Evolutionary conservation across 30 jellyfish, hydroid and myxozoan genomes (phyloP).

Genomic region (Aurelia coerulea): DNA sequence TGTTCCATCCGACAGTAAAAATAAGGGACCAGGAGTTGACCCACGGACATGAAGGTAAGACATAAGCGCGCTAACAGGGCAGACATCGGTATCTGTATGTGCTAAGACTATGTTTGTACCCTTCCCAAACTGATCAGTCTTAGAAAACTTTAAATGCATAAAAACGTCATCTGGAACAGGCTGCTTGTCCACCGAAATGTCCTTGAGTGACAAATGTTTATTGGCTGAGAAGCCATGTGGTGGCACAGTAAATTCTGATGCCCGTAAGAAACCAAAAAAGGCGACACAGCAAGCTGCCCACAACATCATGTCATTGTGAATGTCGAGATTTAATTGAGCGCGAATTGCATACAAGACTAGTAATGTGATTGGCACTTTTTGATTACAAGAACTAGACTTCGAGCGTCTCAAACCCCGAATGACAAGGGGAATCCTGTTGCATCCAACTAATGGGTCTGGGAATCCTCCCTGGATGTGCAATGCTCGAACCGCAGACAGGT

Average conservation of each 20-base stretch:
- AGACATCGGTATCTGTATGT: too few species aligned
- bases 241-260: slow-evolving; percentile 14
- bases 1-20: too few species aligned
- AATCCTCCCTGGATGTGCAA: slow-evolving; percentile 25
- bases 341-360: slow-evolving; percentile 1
- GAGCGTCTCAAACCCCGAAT: slow-evolving; percentile 18
- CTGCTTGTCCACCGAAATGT: slow-evolving; percentile 17
- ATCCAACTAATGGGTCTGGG: slow-evolving; percentile 22
- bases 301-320: slow-evolving; percentile 7
- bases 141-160: neutral
- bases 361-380: slow-evolving; percentile 27
- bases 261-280: slow-evolving; percentile 34
- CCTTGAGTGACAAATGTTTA: neutral
- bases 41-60: too few species aligned
- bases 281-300: slow-evolving; percentile 56
- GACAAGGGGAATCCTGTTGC: too few species aligned
- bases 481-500: slow-evolving; percentile 38
- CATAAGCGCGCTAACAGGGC: too few species aligned
- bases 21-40: too few species aligned
- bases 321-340: neutral
- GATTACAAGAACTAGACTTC: neutral
- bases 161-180: neutral
- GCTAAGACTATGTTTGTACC: too few species aligned
- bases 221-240: neutral
- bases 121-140: slow-evolving; percentile 35